These are phyloP conservation scores for Tenthredo amoena DNA, from an alignment of 2,888 invertebrate species.

Conservation along the genomic window DNA sequence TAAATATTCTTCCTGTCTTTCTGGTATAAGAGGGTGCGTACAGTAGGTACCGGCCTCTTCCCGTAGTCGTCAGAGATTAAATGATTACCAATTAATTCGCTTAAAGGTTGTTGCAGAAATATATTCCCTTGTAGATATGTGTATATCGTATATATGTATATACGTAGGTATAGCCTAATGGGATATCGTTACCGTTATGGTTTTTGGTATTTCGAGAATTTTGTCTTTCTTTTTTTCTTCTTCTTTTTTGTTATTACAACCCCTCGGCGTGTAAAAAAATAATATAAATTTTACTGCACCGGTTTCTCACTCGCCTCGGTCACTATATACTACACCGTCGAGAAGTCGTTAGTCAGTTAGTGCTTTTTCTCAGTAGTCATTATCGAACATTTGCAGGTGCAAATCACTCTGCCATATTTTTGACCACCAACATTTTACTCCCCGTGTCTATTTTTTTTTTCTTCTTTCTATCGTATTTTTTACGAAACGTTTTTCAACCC, in stretches of 20 bases:
- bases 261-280: background rate
- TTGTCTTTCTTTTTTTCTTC: background rate
- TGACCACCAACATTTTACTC: background rate
- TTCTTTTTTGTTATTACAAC: background rate
- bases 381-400: slow-evolving; percentile 39
- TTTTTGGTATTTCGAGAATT: background rate
- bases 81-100: slow-evolving; percentile 46
- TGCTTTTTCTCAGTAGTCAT: slow-evolving; percentile 73
- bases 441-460: background rate
- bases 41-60: background rate
- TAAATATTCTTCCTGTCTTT: slow-evolving; percentile 72
- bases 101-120: background rate
- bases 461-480: background rate
- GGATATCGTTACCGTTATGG: background rate
- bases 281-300: slow-evolving; percentile 36
- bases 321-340: background rate
- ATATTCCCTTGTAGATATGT: background rate
- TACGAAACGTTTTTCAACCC: no score
- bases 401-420: slow-evolving; percentile 24
- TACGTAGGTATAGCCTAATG: background rate
- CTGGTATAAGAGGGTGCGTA: slow-evolving; percentile 56
- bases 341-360: slow-evolving; percentile 62
- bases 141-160: background rate
- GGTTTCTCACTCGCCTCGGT: background rate
- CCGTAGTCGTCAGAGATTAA: slow-evolving; percentile 27